Percentiles rank a stretch among this genome's conserved stretches.
Conservation (phyloP, 1,140 invertebrate genomes). For the Phortica variegata region DNA sequence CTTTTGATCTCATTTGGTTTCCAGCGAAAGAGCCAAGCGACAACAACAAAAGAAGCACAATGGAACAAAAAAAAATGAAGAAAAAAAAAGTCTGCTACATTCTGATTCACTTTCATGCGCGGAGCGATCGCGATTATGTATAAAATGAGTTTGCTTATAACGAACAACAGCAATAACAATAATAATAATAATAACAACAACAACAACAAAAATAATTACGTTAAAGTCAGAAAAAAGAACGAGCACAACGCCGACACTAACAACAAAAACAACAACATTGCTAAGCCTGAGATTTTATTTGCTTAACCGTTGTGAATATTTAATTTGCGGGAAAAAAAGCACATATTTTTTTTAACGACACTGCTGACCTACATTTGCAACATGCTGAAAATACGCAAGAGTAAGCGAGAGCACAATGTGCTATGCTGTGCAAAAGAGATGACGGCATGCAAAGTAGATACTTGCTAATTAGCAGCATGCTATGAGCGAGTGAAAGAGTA, state of each 20-base stretch:
- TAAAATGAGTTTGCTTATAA: constrained; percentile 20
- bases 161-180: constrained; percentile 17
- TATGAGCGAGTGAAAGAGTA: no score
- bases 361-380: constrained; percentile 42
- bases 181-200: constrained; percentile 14
- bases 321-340: constrained; percentile 38
- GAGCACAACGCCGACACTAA: constrained; percentile 41
- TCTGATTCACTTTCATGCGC: constrained; percentile 53
- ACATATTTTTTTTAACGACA: constrained; percentile 36
- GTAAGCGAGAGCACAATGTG: no score
- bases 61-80: constrained; percentile 1
- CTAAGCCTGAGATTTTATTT: constrained; percentile 45
- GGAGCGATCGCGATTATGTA: constrained; percentile 30
- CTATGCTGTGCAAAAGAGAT: no score
- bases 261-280: constrained; percentile 19
- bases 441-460: no score
- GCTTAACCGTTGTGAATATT: constrained; percentile 51
- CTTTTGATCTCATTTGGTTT: constrained; percentile 51
- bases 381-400: no score
- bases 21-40: constrained; percentile 1
- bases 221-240: constrained; percentile 7
- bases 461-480: no score
- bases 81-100: constrained; percentile 19
- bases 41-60: constrained; percentile 8
- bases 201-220: neutral